Conservation (phyloP, 2,888 invertebrate genomes). For the Stenurella melanura region DNA sequence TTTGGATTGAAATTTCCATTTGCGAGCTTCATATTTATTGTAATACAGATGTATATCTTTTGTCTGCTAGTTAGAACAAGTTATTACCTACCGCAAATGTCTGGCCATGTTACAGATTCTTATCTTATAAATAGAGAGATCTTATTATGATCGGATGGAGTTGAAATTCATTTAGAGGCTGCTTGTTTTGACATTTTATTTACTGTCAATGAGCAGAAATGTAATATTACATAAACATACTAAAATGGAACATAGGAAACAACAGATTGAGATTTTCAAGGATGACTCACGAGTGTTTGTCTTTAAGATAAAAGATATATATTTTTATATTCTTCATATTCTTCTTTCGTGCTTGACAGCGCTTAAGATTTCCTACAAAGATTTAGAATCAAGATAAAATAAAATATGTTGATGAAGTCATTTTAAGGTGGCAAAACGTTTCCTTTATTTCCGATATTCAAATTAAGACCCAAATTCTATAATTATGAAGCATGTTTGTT, state of each 20-base stretch:
- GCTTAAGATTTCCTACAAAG: not conserved
- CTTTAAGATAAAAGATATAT: slow-evolving; percentile 2
- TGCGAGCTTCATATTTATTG: not conserved
- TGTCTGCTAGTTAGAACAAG: not conserved
- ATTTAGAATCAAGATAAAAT: not conserved
- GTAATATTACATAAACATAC: slow-evolving; percentile 7
- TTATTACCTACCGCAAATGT: not conserved
- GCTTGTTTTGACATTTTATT: slow-evolving; percentile 6
- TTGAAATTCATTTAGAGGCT: not conserved
- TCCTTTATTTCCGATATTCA: not conserved
- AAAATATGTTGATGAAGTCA: not conserved
- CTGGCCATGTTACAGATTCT: not conserved
- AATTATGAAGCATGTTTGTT: not conserved
- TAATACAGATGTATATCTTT: not conserved
- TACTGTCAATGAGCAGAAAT: not conserved
- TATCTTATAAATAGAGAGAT: slow-evolving; percentile 7
- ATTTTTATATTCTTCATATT: slow-evolving; percentile 2
- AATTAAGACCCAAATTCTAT: not conserved
- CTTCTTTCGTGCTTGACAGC: not conserved
- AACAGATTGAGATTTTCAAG: not conserved
- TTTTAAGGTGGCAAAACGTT: not conserved
- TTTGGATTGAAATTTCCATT: not conserved
- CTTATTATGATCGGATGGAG: not conserved
- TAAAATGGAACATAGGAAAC: not conserved
- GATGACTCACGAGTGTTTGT: not conserved